Evolutionary conservation across 2,113 vertebrate genomes (phyloP).

Genomic region (Plecotus auritus): DNA sequence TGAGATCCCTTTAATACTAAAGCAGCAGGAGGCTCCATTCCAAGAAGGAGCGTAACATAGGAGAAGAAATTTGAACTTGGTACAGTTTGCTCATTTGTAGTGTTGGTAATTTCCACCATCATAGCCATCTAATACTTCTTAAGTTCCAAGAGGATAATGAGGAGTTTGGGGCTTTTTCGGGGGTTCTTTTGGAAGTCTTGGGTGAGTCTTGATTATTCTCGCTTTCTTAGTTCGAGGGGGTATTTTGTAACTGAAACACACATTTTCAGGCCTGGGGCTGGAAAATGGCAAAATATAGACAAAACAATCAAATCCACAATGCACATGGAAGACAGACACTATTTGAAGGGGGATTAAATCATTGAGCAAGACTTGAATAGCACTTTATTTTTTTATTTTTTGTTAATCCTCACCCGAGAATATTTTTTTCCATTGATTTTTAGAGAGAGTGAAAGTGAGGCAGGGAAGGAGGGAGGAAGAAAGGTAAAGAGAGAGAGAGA

Average conservation of each 20-base stretch:
- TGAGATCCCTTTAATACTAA: background rate
- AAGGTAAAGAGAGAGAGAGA: too few species aligned
- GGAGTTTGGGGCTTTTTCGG: background rate
- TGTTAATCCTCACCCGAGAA: too few species aligned
- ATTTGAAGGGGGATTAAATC: background rate
- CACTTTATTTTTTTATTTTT: background rate
- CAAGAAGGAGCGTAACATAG: background rate
- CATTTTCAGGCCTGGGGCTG: background rate
- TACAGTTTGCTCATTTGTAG: background rate
- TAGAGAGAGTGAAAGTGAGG: too few species aligned
- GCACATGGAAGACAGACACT: background rate
- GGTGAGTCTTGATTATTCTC: background rate
- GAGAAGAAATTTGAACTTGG: background rate
- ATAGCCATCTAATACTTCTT: background rate
- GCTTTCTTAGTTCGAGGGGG: background rate
- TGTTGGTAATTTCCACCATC: background rate
- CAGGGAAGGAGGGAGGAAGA: too few species aligned
- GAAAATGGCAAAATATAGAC: background rate
- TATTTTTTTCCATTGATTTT: too few species aligned
- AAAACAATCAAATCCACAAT: background rate
- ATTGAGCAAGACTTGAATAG: background rate
- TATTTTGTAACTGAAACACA: slow-evolving; percentile 14
- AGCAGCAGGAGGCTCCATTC: background rate
- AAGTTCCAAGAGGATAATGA: background rate
- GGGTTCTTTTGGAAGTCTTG: background rate